These are phyloP conservation scores for Drosophila repletoides DNA, from an alignment of 1,140 invertebrate species.

Conservation along the genomic window DNA sequence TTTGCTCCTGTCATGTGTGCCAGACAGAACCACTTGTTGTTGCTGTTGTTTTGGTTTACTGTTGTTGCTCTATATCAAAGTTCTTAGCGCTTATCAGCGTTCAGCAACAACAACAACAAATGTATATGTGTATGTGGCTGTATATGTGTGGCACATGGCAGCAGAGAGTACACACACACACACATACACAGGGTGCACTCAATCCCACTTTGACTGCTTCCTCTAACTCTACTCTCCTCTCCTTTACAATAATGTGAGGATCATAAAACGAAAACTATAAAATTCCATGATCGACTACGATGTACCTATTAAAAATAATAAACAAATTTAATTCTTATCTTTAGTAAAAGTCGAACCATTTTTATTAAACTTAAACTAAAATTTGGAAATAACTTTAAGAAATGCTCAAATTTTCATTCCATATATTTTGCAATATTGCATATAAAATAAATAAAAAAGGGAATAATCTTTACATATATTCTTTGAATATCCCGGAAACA, in stretches of 20 bases:
- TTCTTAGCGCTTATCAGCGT: conserved; percentile 62
- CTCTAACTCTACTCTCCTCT: conserved; percentile 2
- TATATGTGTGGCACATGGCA: conserved; percentile 40
- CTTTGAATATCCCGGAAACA: too few species aligned
- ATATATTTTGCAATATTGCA: too few species aligned
- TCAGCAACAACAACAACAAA: not conserved
- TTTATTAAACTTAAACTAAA: too few species aligned
- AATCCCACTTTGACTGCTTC: conserved; percentile 13
- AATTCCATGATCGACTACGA: too few species aligned
- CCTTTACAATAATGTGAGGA: too few species aligned
- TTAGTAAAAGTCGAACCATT: too few species aligned
- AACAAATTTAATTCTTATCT: too few species aligned
- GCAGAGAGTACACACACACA: conserved; percentile 13
- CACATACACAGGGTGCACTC: conserved; percentile 22
- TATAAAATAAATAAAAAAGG: too few species aligned
- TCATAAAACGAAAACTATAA: conserved; percentile 40
- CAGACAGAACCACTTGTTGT: conserved; percentile 34
- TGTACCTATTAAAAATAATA: conserved; percentile 13
- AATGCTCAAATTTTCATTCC: too few species aligned
- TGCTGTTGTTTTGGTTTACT: conserved; percentile 12
- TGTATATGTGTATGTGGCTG: conserved; percentile 1
- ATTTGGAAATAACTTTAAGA: too few species aligned
- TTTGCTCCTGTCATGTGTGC: conserved; percentile 16
- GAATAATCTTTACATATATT: too few species aligned
- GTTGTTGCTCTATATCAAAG: conserved; percentile 39